These are phyloP conservation scores for Mycteria americana DNA, from an alignment of 2,797 vertebrate genomes.

Conservation along the genomic window DNA sequence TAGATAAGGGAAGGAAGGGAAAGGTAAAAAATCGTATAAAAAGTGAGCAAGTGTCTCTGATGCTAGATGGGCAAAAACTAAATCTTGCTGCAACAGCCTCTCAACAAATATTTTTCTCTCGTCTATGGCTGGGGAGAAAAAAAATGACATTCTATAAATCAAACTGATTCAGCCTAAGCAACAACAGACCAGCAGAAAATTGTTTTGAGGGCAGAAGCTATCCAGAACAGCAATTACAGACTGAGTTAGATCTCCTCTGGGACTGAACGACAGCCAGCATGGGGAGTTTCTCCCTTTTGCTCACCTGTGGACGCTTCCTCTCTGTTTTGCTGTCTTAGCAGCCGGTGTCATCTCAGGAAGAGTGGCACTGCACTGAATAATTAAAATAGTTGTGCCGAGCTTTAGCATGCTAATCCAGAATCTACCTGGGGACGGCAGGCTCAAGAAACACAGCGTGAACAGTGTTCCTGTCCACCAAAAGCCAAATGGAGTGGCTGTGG, in stretches of 20 bases:
- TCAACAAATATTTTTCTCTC: conserved; percentile 61
- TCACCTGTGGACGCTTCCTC: rapidly evolving
- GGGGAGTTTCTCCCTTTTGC: neutral
- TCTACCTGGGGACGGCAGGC: neutral
- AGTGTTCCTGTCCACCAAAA: neutral
- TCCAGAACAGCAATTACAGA: conserved; percentile 64
- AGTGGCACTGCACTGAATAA: neutral
- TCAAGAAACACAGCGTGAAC: neutral
- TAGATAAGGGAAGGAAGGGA: neutral
- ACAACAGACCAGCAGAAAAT: conserved; percentile 53
- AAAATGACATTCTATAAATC: conserved; percentile 61
- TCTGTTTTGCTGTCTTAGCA: neutral
- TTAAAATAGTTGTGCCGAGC: neutral
- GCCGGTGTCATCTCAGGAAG: neutral
- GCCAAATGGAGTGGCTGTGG: neutral
- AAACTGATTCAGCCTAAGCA: conserved; percentile 51
- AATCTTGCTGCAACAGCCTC: conserved; percentile 36
- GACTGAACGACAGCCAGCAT: neutral
- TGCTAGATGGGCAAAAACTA: conserved; percentile 13
- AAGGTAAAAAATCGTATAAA: neutral
- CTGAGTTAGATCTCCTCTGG: conserved; percentile 56
- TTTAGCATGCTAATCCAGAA: neutral
- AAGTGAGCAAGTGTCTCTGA: neutral
- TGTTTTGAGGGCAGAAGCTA: conserved; percentile 63
- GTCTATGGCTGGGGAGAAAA: conserved; percentile 40